Conservation (phyloP, 2,797 vertebrate species). For the Acanthis flammea region DNA sequence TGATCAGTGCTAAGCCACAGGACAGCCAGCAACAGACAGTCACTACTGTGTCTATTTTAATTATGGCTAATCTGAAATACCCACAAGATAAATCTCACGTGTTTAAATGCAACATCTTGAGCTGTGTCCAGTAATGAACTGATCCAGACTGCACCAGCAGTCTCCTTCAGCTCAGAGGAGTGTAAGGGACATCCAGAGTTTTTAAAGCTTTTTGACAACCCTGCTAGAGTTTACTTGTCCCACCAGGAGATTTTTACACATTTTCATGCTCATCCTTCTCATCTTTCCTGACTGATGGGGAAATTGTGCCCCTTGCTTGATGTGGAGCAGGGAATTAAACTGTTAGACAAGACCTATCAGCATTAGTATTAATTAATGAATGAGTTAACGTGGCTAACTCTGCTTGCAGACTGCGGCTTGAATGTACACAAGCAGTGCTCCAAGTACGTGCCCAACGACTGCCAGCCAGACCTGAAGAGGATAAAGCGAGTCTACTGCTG, state of each 20-base stretch:
- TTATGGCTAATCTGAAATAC: background rate
- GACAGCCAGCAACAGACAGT: background rate
- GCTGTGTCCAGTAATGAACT: background rate
- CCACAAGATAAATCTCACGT: background rate
- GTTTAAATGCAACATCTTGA: background rate
- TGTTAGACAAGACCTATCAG: background rate
- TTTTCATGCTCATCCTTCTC: background rate
- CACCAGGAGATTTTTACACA: background rate
- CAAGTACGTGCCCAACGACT: constrained; percentile 96
- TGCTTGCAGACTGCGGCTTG: constrained; percentile 89
- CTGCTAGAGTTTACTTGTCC: background rate
- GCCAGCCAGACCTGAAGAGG: constrained; percentile 95
- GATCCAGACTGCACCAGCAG: background rate
- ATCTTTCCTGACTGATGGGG: background rate
- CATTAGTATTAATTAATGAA: background rate
- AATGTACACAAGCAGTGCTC: constrained; percentile 99
- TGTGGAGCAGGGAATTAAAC: background rate
- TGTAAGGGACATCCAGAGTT: background rate
- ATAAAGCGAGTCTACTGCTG: constrained; percentile 98
- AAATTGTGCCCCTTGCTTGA: background rate
- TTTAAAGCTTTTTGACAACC: background rate
- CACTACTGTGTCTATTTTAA: background rate
- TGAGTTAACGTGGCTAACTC: background rate
- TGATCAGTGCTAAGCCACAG: background rate
- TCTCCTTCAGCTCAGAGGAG: background rate